These are phyloP conservation scores for Drosophila fulvimacula DNA, from an alignment of 2,888 invertebrate genomes.

Conservation along the genomic window DNA sequence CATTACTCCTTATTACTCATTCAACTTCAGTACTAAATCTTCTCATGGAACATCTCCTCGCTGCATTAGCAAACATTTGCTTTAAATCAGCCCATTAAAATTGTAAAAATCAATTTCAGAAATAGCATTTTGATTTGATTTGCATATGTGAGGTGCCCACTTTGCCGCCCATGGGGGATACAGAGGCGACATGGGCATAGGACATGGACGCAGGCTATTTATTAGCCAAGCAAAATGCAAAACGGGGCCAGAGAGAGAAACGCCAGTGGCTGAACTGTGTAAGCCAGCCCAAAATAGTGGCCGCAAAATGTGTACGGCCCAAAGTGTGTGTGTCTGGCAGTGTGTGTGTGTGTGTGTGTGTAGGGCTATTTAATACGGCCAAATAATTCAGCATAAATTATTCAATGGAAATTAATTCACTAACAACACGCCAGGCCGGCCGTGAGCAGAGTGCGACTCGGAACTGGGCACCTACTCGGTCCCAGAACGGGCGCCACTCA, in stretches of 20 bases:
- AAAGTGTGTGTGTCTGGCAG: neutral
- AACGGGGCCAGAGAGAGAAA: constrained; percentile 10
- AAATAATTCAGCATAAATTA: constrained; percentile 81
- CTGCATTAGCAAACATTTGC: constrained; percentile 7
- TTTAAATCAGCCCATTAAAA: constrained; percentile 61
- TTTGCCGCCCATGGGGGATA: neutral
- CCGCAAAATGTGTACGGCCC: constrained; percentile 40
- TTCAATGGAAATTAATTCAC: constrained; percentile 81
- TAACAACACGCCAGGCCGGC: constrained; percentile 63
- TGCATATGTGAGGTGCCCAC: constrained; percentile 57
- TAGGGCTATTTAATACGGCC: constrained; percentile 71
- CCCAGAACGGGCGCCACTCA: constrained; percentile 42
- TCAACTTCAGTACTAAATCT: neutral
- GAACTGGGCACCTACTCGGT: constrained; percentile 25
- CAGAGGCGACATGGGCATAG: constrained; percentile 27
- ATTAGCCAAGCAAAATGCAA: constrained; percentile 41
- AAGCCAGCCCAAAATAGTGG: constrained; percentile 21
- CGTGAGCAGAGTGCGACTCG: constrained; percentile 7
- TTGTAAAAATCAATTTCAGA: constrained; percentile 78
- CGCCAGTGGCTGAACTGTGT: constrained; percentile 13
- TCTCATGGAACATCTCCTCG: neutral
- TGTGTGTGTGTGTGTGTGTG: constrained; percentile 3
- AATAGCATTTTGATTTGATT: constrained; percentile 79
- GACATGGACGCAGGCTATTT: constrained; percentile 3
- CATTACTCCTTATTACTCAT: neutral